phyloP scores from a whole-genome alignment of 2,797 vertebrate genomes.

The Spondyliosoma cantharus region DNA sequence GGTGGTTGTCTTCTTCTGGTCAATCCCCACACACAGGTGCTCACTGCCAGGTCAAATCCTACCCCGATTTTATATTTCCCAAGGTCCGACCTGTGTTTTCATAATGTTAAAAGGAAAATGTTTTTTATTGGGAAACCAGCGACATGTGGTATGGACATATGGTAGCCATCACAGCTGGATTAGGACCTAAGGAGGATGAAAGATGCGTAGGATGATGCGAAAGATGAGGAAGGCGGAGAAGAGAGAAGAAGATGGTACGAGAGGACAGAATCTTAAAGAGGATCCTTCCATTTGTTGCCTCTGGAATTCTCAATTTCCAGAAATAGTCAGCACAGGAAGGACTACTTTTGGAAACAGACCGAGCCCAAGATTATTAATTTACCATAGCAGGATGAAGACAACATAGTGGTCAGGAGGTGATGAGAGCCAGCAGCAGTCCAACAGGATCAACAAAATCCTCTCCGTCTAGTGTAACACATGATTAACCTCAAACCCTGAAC shows the following conservation, averaged over 20 bases:
- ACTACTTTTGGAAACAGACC: conserved; percentile 43
- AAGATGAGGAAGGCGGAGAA: conserved; percentile 15
- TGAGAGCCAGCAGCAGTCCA: neutral
- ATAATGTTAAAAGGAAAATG: conserved; percentile 71
- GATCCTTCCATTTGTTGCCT: conserved; percentile 20
- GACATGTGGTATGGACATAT: conserved; percentile 83
- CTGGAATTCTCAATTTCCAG: conserved; percentile 48
- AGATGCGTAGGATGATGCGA: conserved; percentile 58
- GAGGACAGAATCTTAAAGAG: conserved; percentile 10
- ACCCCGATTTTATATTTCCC: conserved; percentile 76
- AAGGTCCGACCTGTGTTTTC: conserved; percentile 73
- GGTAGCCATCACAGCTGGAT: conserved; percentile 76
- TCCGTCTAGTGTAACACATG: too few relatives aligned
- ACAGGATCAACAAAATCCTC: neutral
- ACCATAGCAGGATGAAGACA: conserved; percentile 27
- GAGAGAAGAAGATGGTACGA: conserved; percentile 16
- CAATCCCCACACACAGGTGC: conserved; percentile 75
- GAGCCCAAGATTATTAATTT: conserved; percentile 41
- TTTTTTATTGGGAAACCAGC: conserved; percentile 72
- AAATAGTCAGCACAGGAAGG: conserved; percentile 57
- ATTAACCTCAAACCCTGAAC: too few relatives aligned
- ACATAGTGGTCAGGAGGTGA: neutral
- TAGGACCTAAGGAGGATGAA: conserved; percentile 55
- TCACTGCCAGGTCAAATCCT: conserved; percentile 77
- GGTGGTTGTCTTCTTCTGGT: conserved; percentile 65